Evolutionary conservation across 2,113 vertebrate genomes (phyloP), one percentile per base, ranked within the genome.

Genomic region (Cephalopterus ornatus): DNA sequence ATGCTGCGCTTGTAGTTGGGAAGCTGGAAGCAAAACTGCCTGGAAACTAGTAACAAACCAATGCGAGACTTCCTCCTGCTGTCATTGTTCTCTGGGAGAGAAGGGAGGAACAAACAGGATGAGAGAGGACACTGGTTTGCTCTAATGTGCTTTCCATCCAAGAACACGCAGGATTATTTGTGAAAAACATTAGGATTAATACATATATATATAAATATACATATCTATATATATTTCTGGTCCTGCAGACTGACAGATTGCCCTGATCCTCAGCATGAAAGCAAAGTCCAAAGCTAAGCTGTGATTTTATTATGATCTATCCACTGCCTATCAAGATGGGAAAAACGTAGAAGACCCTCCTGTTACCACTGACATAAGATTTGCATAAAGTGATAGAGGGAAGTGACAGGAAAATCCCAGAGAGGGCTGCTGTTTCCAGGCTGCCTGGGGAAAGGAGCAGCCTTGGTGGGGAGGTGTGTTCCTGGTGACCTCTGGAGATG

Each of bases 31-130:
- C 66, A 95, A 97, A 96, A 95, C 93, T 95, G 95, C 86, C 93
- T 93, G 85, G 95, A 95, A 96, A 95, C 94, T 87, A 42, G 84
- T 88, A 94, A 85, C 93, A 95, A 89, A 78, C 91, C 92, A 95
- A 95, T 95, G 81, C 81, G 56, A 93, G 95, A 87, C 93, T 89
- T 93, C 91, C 87, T 96, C 58, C 91, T 30, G 88, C 67, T 80
- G 83, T 87, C 81, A 63, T 92, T 90, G 93, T 96, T 95, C 94
- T 81, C 68, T 3, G 70, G 56, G 32, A 95, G 88, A 73, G 53
- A 65, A 74, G 68, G 82, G 63, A 83, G 73, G 39, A 78, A 72
- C 46, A 65, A 88, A 92, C 42, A 80, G 75, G 67, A 91, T 81
- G 83, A 82, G 37, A 74, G 62, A 79, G 84, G 39, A 55, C 2